Percentiles rank a stretch among this genome's conserved stretches.
phyloP scores from a whole-genome alignment of 2,888 invertebrate species.

The Sinodicranocentrus sp. region DNA sequence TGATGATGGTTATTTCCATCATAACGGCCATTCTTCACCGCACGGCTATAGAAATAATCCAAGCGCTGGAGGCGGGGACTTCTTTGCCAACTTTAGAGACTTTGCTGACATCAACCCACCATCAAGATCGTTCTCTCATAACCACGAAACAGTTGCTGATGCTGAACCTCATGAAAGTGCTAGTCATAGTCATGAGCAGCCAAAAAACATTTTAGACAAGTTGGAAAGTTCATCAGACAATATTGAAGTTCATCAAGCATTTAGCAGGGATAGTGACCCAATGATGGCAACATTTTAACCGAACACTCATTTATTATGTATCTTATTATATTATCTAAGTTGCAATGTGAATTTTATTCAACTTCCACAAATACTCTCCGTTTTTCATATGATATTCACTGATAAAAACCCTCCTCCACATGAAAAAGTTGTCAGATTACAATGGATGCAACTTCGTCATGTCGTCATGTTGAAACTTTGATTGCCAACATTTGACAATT shows the following conservation, averaged over 20 bases:
- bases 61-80: constrained; percentile 82
- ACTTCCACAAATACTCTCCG: not conserved
- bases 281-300: constrained; percentile 76
- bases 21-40: constrained; percentile 77
- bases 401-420: constrained; percentile 12
- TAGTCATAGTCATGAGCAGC: constrained; percentile 60
- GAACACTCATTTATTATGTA: not conserved
- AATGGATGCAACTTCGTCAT: too few species aligned
- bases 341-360: not conserved
- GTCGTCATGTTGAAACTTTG: too few species aligned
- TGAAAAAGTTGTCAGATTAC: not conserved
- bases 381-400: not conserved
- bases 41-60: constrained; percentile 85
- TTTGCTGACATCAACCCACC: constrained; percentile 94
- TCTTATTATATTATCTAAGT: not conserved
- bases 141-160: constrained; percentile 70
- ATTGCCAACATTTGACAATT: too few species aligned
- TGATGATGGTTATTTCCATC: constrained; percentile 83
- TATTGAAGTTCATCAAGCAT: constrained; percentile 53
- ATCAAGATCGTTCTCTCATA: constrained; percentile 84
- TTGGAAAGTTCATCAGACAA: constrained; percentile 68
- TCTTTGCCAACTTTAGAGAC: constrained; percentile 93
- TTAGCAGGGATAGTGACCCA: constrained; percentile 72
- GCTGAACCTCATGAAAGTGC: constrained; percentile 52
- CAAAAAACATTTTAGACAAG: constrained; percentile 74